Evolutionary conservation across 1,140 invertebrate genomes (phyloP).

Genomic region (Bombus cullumanus): DNA sequence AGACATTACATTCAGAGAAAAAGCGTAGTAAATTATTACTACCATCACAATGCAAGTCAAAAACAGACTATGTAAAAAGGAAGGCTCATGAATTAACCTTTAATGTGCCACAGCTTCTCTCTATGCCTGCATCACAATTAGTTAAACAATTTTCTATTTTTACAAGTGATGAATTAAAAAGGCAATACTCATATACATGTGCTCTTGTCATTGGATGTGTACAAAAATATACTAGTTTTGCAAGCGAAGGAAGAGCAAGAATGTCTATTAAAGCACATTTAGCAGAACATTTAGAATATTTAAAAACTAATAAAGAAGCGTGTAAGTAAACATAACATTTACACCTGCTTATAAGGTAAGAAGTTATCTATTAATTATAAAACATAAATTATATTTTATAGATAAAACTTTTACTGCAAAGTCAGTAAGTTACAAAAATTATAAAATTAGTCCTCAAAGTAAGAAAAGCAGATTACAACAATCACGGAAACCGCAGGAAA

Average conservation of each 20-base stretch:
- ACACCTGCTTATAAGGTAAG: neutral
- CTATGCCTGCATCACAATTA: slow-evolving; percentile 83
- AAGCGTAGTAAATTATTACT: slow-evolving; percentile 69
- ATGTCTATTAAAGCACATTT: slow-evolving; percentile 84
- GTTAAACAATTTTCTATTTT: slow-evolving; percentile 85
- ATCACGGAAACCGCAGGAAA: slow-evolving; percentile 75
- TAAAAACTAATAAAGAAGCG: slow-evolving; percentile 76
- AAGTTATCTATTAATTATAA: slow-evolving; percentile 31
- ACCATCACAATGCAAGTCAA: slow-evolving; percentile 63
- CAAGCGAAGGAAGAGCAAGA: slow-evolving; percentile 84
- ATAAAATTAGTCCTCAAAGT: slow-evolving; percentile 71
- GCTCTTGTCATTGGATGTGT: slow-evolving; percentile 81
- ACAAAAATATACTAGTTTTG: slow-evolving; percentile 84
- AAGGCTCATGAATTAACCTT: slow-evolving; percentile 76
- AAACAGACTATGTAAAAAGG: slow-evolving; percentile 64
- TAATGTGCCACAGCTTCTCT: slow-evolving; percentile 81
- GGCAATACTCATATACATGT: slow-evolving; percentile 84
- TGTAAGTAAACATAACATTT: slow-evolving; percentile 65
- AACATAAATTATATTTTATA: slow-evolving; percentile 58
- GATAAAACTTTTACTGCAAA: slow-evolving; percentile 73
- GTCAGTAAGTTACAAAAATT: slow-evolving; percentile 69
- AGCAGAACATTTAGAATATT: slow-evolving; percentile 80
- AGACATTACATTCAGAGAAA: slow-evolving; percentile 81
- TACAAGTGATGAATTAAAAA: slow-evolving; percentile 84
- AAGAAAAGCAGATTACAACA: slow-evolving; percentile 63